Conservation (phyloP, 2,888 invertebrate species). For the Troides helena region DNA sequence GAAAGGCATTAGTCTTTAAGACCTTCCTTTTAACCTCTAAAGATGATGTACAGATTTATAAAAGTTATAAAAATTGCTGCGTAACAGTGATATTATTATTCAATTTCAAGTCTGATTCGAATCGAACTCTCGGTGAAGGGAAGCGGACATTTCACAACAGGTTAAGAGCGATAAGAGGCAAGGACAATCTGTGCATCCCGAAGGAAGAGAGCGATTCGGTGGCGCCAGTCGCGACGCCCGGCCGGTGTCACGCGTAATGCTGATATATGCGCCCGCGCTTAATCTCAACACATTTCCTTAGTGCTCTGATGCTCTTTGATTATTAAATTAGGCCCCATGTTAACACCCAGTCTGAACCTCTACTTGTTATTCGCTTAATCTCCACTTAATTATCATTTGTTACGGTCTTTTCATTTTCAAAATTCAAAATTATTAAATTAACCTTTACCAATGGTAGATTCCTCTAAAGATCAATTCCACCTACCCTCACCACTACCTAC, state of each 20-base stretch:
- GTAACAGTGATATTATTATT: too few species aligned
- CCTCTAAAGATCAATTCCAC: too few species aligned
- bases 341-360: constrained; percentile 3
- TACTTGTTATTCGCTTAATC: neutral
- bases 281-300: constrained; percentile 24
- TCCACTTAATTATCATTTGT: neutral
- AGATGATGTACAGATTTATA: too few species aligned
- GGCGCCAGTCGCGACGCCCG: constrained; percentile 56
- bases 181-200: constrained; percentile 68
- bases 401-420: neutral
- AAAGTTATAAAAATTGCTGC: too few species aligned
- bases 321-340: constrained; percentile 18
- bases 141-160: constrained; percentile 51
- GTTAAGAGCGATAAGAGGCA: constrained; percentile 61
- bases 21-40: too few species aligned
- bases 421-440: too few species aligned
- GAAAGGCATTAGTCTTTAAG: too few species aligned
- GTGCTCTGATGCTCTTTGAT: constrained; percentile 12
- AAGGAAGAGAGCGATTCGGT: constrained; percentile 64
- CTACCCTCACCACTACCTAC: too few species aligned
- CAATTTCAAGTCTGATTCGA: neutral
- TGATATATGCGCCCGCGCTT: constrained; percentile 31
- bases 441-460: too few species aligned
- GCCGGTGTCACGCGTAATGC: constrained; percentile 31
- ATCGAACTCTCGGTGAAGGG: constrained; percentile 33